Conservation (phyloP, 2,888 invertebrate genomes). For the Cyclophora punctaria region DNA sequence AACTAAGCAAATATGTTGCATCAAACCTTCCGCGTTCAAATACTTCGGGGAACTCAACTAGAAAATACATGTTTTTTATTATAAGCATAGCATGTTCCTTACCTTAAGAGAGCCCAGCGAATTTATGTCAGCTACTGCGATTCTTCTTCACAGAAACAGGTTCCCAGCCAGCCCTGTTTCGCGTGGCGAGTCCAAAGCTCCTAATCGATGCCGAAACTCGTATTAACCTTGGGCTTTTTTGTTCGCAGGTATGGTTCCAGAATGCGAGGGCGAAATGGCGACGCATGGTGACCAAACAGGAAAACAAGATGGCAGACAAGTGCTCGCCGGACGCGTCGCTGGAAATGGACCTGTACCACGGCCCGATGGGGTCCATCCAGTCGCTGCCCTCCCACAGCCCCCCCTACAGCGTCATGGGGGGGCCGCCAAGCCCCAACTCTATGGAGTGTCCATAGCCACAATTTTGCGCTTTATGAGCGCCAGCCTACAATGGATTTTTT, state of each 20-base stretch:
- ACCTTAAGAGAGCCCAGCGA: too few species aligned
- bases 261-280: slow-evolving; percentile 96
- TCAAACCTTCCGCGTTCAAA: slow-evolving; percentile 18
- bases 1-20: slow-evolving; percentile 26
- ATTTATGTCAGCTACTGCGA: too few species aligned
- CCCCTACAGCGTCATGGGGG: slow-evolving; percentile 79
- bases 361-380: slow-evolving; percentile 79
- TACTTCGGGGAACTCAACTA: too few species aligned
- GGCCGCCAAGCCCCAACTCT: slow-evolving; percentile 81
- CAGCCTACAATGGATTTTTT: slow-evolving; percentile 5
- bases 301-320: slow-evolving; percentile 82
- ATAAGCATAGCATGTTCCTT: too few species aligned
- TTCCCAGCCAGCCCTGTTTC: too few species aligned
- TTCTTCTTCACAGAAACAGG: too few species aligned
- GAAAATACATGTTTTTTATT: too few species aligned
- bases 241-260: slow-evolving; percentile 94
- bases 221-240: slow-evolving; percentile 42
- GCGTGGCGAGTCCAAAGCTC: too few species aligned
- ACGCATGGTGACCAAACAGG: slow-evolving; percentile 88
- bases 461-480: slow-evolving; percentile 63
- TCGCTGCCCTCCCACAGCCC: slow-evolving; percentile 82
- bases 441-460: slow-evolving; percentile 82
- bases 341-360: slow-evolving; percentile 78
- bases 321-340: slow-evolving; percentile 79
- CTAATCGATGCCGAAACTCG: slow-evolving; percentile 7